phyloP scores from a whole-genome alignment of 1,140 invertebrate species.

The Papilio aristodemus region DNA sequence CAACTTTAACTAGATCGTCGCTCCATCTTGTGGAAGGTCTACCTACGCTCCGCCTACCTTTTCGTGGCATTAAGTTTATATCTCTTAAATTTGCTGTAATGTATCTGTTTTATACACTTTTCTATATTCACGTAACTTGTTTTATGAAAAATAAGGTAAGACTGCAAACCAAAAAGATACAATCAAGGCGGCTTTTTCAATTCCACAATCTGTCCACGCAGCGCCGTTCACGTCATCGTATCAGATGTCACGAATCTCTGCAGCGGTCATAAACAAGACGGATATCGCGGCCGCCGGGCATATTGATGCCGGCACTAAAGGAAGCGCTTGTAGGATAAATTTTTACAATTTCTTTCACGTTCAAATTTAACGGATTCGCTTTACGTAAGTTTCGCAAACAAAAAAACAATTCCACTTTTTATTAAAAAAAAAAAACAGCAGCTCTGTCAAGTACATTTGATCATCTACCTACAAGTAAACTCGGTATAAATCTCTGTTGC shows the following conservation, averaged over 20 bases:
- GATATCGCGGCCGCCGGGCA: background rate
- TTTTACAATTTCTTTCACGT: constrained; percentile 10
- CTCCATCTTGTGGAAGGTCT: no score
- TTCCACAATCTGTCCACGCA: background rate
- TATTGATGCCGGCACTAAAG: constrained; percentile 4
- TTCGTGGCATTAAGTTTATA: no score
- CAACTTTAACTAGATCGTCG: no score
- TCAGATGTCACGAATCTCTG: constrained; percentile 5
- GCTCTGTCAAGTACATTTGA: no score
- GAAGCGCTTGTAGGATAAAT: background rate
- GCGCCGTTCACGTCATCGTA: background rate
- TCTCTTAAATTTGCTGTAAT: no score
- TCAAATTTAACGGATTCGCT: constrained; percentile 10
- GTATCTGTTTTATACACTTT: background rate
- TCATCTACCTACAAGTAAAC: no score
- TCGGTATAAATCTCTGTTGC: no score
- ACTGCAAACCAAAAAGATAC: constrained; percentile 1
- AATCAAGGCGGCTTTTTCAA: background rate
- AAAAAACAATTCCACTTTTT: background rate
- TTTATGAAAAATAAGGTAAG: background rate
- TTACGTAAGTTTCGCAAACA: constrained; percentile 8
- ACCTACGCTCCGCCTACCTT: no score
- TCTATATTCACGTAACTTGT: background rate
- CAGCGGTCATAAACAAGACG: background rate
- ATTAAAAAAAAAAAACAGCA: background rate